Base-by-base conservation (phyloP, 2,888 invertebrate genomes). In the Dolomedes plantarius region DNA sequence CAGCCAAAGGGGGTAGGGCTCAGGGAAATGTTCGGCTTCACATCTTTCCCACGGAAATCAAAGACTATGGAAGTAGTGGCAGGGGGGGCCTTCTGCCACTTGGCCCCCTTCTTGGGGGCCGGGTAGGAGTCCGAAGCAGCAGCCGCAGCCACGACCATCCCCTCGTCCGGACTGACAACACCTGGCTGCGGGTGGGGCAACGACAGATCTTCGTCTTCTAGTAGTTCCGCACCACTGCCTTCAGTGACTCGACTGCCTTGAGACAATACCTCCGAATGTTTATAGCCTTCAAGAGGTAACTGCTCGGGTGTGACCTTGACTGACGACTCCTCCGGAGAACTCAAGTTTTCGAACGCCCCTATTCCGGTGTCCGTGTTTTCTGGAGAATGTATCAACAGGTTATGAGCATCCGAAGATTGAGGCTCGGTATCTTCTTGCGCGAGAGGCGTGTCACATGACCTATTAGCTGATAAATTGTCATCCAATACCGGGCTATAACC, bases 11-110 rank as follows among this genome's bases (percentile, higher is more conserved):
- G 88, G 1, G 86, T 39, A 9, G 89, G 89, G 32, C 74, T 86
- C 11, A 89, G 65, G 62, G 88, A 87, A 23, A 89, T 73, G 32
- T 89, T 87, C 9, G 89, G 86, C 39, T 88, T 89, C 1, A 89
- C 89, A 74, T 88, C 81, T 31, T 82, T 85, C 19, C 88, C 88
- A 16, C 88, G 86, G 62, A 89, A 89, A 77, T 89, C 88, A 68
- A 88, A 89, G 19, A 89, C 89, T 11, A 89, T 78, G 11, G 88
- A 85, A 16, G 88, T 88, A 11, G 88, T 73, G 11, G 85, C 56
- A 31, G 39, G 73, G 32, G 88, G 81, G 16, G 86, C 64, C 31
- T 77, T 83, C 36, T 78, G 85, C 85, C 85, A 85, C 27, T 50
- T 74, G 56, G 29, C 27, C 31, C 68, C 68, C 64, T 75, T 82